phyloP scores from a whole-genome alignment of 2,113 vertebrate species.

The Aldabrachelys gigantea region DNA sequence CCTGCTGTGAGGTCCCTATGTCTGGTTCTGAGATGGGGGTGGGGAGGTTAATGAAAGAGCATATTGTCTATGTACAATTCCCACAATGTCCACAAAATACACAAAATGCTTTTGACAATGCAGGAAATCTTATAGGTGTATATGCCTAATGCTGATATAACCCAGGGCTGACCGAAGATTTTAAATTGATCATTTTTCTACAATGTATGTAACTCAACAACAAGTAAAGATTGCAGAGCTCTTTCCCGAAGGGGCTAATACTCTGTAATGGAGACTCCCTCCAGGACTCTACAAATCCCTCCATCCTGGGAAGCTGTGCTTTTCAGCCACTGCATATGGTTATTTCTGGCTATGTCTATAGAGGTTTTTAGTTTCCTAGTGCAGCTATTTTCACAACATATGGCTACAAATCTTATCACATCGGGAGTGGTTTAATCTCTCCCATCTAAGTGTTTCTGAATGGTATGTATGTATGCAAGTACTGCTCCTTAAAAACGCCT shows the following conservation, averaged over 20 bases:
- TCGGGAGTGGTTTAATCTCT: constrained; percentile 18
- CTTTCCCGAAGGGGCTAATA: not conserved
- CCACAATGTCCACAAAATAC: not conserved
- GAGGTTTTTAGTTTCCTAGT: constrained; percentile 52
- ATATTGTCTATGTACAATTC: not conserved
- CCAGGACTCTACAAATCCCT: constrained; percentile 24
- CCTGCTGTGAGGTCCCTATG: not conserved
- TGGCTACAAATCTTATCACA: constrained; percentile 36
- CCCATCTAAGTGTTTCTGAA: not conserved
- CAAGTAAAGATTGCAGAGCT: constrained; percentile 15
- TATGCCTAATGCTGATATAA: not conserved
- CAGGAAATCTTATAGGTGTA: constrained; percentile 27
- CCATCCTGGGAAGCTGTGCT: constrained; percentile 47
- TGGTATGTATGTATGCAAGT: accelerated
- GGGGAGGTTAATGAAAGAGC: constrained; percentile 37
- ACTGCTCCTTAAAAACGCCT: not conserved
- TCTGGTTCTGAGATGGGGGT: not conserved
- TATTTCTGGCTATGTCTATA: constrained; percentile 64
- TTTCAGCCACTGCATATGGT: constrained; percentile 40
- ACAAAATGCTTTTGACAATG: not conserved
- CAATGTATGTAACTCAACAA: constrained; percentile 9
- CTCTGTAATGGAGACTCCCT: constrained; percentile 30
- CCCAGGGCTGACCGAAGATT: constrained; percentile 18
- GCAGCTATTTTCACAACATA: constrained; percentile 49
- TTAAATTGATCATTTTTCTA: not conserved